These are phyloP conservation scores for Physocephala rufipes DNA, from an alignment of 2,888 invertebrate genomes.

Conservation along the genomic window DNA sequence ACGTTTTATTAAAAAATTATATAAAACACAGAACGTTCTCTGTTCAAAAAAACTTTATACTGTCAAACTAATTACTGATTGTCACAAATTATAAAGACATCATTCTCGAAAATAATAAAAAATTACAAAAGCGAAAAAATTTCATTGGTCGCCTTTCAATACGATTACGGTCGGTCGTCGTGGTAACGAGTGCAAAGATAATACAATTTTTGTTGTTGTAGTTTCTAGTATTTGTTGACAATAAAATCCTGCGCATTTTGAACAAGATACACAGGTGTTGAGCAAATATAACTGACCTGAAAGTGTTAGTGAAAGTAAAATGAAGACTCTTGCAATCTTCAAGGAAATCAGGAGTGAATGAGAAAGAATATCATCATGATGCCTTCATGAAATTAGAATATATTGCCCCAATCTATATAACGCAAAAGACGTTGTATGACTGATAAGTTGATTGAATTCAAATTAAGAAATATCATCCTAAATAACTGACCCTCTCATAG, in stretches of 20 bases:
- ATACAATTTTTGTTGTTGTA: no score
- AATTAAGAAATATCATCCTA: slow-evolving; percentile 46
- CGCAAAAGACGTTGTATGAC: not conserved
- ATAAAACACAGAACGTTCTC: no score
- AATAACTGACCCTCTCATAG: no score
- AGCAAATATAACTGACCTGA: not conserved
- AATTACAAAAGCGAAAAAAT: no score
- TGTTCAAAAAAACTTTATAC: no score
- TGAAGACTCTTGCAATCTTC: not conserved
- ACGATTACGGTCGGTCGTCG: not conserved
- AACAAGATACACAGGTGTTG: slow-evolving; percentile 19
- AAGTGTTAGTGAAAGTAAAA: not conserved
- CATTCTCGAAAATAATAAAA: no score
- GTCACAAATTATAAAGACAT: no score
- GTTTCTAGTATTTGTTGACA: slow-evolving; percentile 16
- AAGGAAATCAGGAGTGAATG: not conserved
- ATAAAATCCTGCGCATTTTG: slow-evolving; percentile 28
- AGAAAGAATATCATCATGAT: not conserved
- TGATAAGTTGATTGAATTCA: slow-evolving; percentile 13
- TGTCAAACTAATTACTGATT: no score
- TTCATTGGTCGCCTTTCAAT: no score
- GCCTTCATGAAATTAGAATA: not conserved
- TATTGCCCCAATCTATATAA: slow-evolving; percentile 2
- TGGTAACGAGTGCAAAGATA: no score
- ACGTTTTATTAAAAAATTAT: no score